A percentile compares a stretch with the other conserved stretches of the same genome.
Conservation (phyloP, 2,888 invertebrate genomes). For the Heliothis peltigera region DNA sequence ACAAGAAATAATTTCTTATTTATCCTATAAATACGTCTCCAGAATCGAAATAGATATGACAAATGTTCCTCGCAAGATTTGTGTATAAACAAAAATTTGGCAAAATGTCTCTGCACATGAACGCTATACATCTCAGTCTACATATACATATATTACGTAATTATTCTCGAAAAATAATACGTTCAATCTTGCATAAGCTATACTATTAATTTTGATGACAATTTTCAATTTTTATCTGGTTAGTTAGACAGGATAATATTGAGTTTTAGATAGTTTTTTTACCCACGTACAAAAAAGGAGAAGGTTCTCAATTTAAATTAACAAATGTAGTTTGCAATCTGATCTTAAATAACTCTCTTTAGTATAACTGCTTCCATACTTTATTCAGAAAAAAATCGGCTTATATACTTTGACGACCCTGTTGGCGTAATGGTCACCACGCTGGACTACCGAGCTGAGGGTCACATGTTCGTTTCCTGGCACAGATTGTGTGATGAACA, state of each 20-base stretch:
- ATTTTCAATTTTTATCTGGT: slow-evolving; percentile 4
- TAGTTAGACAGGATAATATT: background rate
- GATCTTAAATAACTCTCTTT: background rate
- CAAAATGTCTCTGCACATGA: slow-evolving; percentile 33
- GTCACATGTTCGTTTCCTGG: no score
- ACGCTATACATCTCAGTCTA: slow-evolving; percentile 19
- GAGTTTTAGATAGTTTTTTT: no score
- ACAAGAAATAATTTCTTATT: slow-evolving; percentile 25
- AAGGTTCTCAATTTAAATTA: background rate
- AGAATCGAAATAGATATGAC: slow-evolving; percentile 44
- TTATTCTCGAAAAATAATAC: slow-evolving; percentile 17
- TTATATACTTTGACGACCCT: no score
- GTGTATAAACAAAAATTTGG: slow-evolving; percentile 44
- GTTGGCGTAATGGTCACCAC: no score
- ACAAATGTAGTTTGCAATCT: background rate
- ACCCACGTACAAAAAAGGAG: background rate
- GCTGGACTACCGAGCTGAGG: no score
- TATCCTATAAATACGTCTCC: slow-evolving; percentile 20
- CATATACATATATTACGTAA: slow-evolving; percentile 34
- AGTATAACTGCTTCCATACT: background rate
- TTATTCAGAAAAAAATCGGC: no score
- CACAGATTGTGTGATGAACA: no score
- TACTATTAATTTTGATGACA: slow-evolving; percentile 19
- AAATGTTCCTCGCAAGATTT: slow-evolving; percentile 33
- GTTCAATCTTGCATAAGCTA: slow-evolving; percentile 3